Conservation (phyloP, 2,797 vertebrate species). For the Sandelia bainsii region DNA sequence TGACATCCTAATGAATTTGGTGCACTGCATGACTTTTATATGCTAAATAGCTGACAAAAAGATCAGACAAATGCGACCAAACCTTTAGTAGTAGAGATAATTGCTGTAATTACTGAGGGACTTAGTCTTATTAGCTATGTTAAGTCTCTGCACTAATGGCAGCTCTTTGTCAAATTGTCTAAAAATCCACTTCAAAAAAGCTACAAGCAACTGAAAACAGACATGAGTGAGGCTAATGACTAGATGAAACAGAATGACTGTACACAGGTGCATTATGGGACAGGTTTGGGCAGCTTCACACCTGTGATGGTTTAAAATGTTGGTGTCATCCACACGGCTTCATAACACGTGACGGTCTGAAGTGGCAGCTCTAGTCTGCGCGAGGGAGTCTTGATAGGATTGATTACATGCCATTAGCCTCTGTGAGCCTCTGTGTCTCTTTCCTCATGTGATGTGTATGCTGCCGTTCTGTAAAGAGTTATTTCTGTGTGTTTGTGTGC, state of each 20-base stretch:
- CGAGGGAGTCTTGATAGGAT: constrained; percentile 6
- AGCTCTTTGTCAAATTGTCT: background rate
- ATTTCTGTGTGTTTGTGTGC: background rate
- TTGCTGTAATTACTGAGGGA: background rate
- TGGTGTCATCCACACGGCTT: background rate
- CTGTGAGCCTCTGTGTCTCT: background rate
- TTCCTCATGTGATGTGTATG: background rate
- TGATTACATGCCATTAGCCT: constrained; percentile 41
- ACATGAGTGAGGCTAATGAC: background rate
- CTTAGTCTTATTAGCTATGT: background rate
- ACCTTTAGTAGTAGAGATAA: background rate
- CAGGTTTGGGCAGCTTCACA: background rate
- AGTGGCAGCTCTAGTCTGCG: constrained; percentile 34
- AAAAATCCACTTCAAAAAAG: background rate
- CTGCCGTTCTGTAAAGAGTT: background rate
- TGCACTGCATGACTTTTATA: background rate
- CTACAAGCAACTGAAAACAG: background rate
- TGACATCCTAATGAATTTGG: background rate
- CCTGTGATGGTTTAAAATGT: background rate
- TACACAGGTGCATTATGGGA: constrained; percentile 39
- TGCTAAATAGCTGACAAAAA: background rate
- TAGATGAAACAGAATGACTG: background rate
- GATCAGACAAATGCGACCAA: background rate
- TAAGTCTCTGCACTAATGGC: background rate
- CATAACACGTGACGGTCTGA: constrained; percentile 9